Evolutionary conservation across 92 coral and sea anemone genomes (phyloP), one percentile per base, ranked within the genome.

Genomic region (Anthopleura xanthogrammica): DNA sequence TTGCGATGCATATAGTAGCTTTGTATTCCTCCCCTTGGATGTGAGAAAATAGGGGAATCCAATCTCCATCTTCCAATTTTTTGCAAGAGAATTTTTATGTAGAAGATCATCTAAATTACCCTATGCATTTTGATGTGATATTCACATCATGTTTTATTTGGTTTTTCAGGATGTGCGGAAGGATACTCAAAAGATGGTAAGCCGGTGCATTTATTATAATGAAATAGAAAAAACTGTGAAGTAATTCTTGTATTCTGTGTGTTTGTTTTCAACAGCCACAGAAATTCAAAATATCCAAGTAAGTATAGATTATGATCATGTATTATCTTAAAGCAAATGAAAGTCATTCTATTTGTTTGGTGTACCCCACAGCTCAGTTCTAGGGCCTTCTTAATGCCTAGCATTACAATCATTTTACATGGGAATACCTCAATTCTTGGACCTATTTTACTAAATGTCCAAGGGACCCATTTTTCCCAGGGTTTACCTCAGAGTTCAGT

Each of bases 231-330:
- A 74, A 24, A 40, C 24, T 65, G 17, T 72, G 10, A 16, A 52
- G 23, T 17, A 41, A 24, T 58, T 39, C 36, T 29, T 29, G 0
- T 29, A 20, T 39, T 14, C 1, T 16, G 23, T 70, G 41, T 56
- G 20, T 58, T 1, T 75, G 29, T 19, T n/a, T 72, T 80, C 66
- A 71, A 79, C 86, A 95, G 98, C 98, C 7, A 96, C 99, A 77
- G 99, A 96, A 89, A 96, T 96, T 80, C 99, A 96, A 74, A 96
- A 96, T 79, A 94, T 96, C 77, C 99, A 96, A 92, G 99, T 96
- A 84, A 75, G 82, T 42, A 16, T 16, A 3, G 12, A 7, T 4
- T n/a, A n/a, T n/a, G n/a, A n/a, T n/a, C n/a, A n/a, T n/a, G n/a
- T n/a, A n/a, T n/a, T n/a, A n/a, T 12, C 13, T 20, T 5, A 41